Base-by-base conservation (phyloP, 2,888 invertebrate species). In the Ochropacha duplaris region DNA sequence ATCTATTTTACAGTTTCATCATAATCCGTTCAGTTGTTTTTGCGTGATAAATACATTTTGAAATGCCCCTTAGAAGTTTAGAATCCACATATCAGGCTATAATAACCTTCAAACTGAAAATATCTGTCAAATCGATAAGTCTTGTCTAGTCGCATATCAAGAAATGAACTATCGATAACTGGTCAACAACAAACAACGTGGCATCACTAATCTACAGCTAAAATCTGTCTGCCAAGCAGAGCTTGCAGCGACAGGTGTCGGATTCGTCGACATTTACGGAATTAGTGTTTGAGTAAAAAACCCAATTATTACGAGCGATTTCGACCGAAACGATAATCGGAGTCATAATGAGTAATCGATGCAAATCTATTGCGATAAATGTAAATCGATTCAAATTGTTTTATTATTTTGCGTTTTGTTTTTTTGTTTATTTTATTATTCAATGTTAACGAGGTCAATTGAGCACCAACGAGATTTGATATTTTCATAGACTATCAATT, bases 221-320 rank as follows among this genome's bases (percentile, higher is more conserved):
- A 69, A 44, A 76, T 62, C 66, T 71, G 76, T 63, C 74, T 71
- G 83, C 79, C 80, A 76, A 74, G 68, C 69, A 71, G 58, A 76
- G 86, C 84, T 85, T 72, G 78, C 77, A 85, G 86, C 84, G 87
- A 87, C 86, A 87, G 87, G 83, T 87, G 87, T 71, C 70, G 66
- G 58, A 61, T 64, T 54, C 55, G 65, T 60, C 55, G 64, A 59
- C 61, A 57, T 60, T 65, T 59, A 59, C 63, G 55, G 55, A 67
- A 66, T 60, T 70, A 66, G 61, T 63, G 56, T 50, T 55, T 49
- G 16, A 50, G 16, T 55, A 39, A 56, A 58, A 59, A 24, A 57
- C 44, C 54, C 59, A 64, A 66, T 62, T 68, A 68, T 68, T 65
- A 58, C 49, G 49, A 49, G 31, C 55, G 49, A 28, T 26, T 57